Evolutionary conservation across 2,113 vertebrate species (phyloP), one percentile per base, ranked within the genome.

Genomic region (Bos javanicus): DNA sequence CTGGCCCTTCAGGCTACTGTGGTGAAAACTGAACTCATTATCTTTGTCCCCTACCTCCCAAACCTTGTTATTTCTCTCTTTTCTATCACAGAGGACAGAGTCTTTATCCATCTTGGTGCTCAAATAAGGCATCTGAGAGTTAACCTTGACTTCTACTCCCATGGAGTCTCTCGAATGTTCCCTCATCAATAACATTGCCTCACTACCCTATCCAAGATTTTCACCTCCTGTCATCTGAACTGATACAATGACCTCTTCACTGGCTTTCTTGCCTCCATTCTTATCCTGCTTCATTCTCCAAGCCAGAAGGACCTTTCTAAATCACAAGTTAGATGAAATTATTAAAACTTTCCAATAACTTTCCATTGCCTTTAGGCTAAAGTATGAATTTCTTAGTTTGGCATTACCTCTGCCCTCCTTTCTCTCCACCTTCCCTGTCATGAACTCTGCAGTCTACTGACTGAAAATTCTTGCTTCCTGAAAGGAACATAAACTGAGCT

Each of bases 241-340:
- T 64, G 62, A 92, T 90, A 19, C 26, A 88, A 36, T 80, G 76
- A 82, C 43, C 23, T 67, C 85, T 96, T 80, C 17, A 57, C 36
- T 96, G 50, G 15, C 9, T 87, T 83, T 54, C 23, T 28, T 88
- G 26, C 36, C 46, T 87, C 26, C 25, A 46, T 96, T 95, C 25
- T 90, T 81, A 94, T 3, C n/a, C n/a, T 95, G 59, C 33, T 82
- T 94, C n/a, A 86, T 93, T 94, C n/a, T 97, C 16, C 21, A 96
- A 84, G 64, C n/a, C 84, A 94, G 39, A 91, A 74, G 50, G n/a
- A 57, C 2, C 5, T 94, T 96, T 85, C 19, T 85, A 95, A 97
- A 92, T 21, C 46, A 91, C n/a, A 90, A 90, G 74, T 84, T 88
- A 67, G 23, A 95, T 64, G 15, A 96, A 52, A 43, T 88, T 54